Percentiles rank a stretch among this genome's conserved stretches.
These are phyloP conservation scores for Planiliza haematocheilus DNA, from an alignment of 2,113 vertebrate genomes.

Conservation along the genomic window DNA sequence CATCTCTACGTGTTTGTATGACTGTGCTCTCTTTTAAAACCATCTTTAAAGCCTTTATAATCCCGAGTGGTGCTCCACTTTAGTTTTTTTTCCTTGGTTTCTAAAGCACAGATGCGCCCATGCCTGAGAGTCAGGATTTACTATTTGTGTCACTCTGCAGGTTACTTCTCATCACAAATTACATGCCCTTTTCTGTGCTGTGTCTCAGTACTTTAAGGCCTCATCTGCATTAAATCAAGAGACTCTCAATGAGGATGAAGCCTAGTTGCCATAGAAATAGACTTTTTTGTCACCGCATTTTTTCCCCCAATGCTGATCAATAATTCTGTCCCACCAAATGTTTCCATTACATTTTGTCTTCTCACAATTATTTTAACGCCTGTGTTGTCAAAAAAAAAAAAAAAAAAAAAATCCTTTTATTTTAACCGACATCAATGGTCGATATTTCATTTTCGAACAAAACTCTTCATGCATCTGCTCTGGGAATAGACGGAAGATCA, in stretches of 20 bases:
- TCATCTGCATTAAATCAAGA: slow-evolving; percentile 8
- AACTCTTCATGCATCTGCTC: not conserved
- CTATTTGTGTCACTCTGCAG: slow-evolving; percentile 15
- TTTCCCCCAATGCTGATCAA: too few species aligned
- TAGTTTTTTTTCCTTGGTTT: slow-evolving; percentile 2
- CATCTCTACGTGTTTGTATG: not conserved
- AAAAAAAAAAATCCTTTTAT: not conserved
- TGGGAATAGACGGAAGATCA: not conserved
- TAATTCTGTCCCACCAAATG: too few species aligned
- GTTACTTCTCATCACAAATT: not conserved
- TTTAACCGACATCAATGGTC: not conserved
- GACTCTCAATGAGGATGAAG: not conserved
- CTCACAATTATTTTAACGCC: too few species aligned
- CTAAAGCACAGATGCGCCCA: slow-evolving; percentile 2
- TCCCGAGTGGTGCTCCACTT: slow-evolving; percentile 9
- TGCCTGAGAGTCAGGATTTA: slow-evolving; percentile 2
- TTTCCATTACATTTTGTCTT: too few species aligned
- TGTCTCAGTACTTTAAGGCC: not conserved
- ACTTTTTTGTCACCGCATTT: not conserved
- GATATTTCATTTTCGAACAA: not conserved
- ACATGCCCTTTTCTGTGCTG: slow-evolving; percentile 1
- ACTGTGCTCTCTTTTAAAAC: not conserved
- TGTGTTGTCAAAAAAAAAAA: too few species aligned
- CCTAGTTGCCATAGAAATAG: slow-evolving; percentile 11
- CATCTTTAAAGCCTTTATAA: not conserved